Evolutionary conservation across 2,888 invertebrate species (phyloP).

Genomic region (Antheraea yamamai): DNA sequence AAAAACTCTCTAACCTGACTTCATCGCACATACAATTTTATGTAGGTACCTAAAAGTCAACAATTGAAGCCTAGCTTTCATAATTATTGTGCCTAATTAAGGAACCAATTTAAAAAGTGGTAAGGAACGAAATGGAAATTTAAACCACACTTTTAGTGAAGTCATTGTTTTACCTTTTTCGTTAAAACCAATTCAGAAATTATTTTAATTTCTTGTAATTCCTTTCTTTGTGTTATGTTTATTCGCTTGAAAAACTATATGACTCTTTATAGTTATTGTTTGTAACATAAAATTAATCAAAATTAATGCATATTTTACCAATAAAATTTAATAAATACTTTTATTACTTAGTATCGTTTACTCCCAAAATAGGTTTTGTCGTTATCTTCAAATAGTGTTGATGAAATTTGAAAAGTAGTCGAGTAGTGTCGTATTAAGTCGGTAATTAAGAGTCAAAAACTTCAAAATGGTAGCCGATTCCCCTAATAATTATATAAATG

Average conservation of each 20-base stretch:
- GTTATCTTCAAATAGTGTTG: background rate
- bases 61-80: background rate
- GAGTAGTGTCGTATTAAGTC: background rate
- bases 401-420: background rate
- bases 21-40: background rate
- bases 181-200: background rate
- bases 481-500: too few species aligned
- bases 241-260: background rate
- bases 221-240: background rate
- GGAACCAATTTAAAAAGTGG: background rate
- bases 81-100: background rate
- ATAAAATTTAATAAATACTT: too few species aligned
- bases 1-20: background rate
- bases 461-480: background rate
- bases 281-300: background rate
- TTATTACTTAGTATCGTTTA: too few species aligned
- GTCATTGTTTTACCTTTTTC: background rate
- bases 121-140: background rate
- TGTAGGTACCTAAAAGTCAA: background rate
- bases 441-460: background rate
- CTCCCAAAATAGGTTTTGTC: background rate
- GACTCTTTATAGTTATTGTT: background rate
- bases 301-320: too few species aligned
- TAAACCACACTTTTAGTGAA: background rate
- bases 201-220: background rate